Evolutionary conservation across 1,140 invertebrate genomes (phyloP).

Genomic region (Bombyx mori): ASM3026992v2 NC_085123.1:8343501-8344000

Average conservation of each 20-base stretch:
- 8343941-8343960: slow-evolving; percentile 5
- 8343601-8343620: too few relatives aligned
- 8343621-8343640: too few relatives aligned
- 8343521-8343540: slow-evolving; percentile 36
- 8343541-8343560: neutral
- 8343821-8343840: slow-evolving; percentile 40
- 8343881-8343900: slow-evolving; percentile 10
- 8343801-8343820: slow-evolving; percentile 20
- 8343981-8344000: slow-evolving; percentile 41
- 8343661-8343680: too few relatives aligned
- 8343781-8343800: slow-evolving; percentile 3
- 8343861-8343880: slow-evolving; percentile 1
- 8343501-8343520: slow-evolving; percentile 22
- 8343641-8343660: too few relatives aligned
- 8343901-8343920: slow-evolving; percentile 6
- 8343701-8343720: too few relatives aligned
- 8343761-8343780: slow-evolving; percentile 1
- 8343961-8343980: slow-evolving; percentile 36
- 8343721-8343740: too few relatives aligned
- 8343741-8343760: too few relatives aligned
- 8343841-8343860: slow-evolving; percentile 25
- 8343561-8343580: too few relatives aligned
- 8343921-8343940: slow-evolving; percentile 4
- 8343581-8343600: too few relatives aligned
- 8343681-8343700: too few relatives aligned